These are phyloP conservation scores for Gymnorhina tibicen DNA, from an alignment of 2,113 vertebrate species.

Conservation along the genomic window DNA sequence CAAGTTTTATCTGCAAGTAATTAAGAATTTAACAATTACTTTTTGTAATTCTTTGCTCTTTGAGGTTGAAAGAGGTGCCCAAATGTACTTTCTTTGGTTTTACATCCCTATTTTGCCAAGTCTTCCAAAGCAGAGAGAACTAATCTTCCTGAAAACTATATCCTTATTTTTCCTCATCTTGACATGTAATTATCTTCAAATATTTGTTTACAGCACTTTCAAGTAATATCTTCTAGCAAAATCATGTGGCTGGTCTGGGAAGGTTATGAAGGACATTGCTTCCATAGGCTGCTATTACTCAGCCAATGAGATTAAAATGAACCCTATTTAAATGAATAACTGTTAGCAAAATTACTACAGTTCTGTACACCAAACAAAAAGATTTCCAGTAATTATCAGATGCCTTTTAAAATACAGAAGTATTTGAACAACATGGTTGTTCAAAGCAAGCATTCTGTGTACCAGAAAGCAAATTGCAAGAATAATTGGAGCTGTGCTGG, in stretches of 20 bases:
- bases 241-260: background rate
- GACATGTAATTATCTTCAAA: background rate
- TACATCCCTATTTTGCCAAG: background rate
- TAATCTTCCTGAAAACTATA: background rate
- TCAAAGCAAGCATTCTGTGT: background rate
- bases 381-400: background rate
- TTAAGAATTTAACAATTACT: background rate
- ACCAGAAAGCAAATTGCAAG: background rate
- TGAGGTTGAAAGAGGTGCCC: background rate
- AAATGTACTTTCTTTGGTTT: background rate
- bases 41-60: background rate
- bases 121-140: background rate
- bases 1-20: background rate
- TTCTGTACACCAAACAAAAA: background rate
- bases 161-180: background rate
- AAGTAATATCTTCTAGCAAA: background rate
- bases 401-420: background rate
- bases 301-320: background rate
- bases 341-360: background rate
- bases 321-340: constrained; percentile 12
- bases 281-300: background rate
- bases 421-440: background rate
- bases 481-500: constrained; percentile 7
- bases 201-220: background rate
- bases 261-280: background rate